phyloP scores from a whole-genome alignment of 2,888 invertebrate species.

The Magallana nippona region DNA sequence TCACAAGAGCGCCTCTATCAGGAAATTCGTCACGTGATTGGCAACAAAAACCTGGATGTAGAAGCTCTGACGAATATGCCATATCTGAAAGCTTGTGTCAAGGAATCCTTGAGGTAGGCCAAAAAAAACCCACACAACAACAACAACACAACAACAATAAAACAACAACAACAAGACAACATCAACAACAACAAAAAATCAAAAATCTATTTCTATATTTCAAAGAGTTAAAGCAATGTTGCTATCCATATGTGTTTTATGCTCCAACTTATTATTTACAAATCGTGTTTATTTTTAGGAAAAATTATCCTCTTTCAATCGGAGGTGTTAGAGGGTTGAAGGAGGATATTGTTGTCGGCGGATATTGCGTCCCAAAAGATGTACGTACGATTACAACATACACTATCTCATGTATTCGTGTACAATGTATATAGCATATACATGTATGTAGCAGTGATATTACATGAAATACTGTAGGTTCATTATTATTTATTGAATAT shows the following conservation, averaged over 20 bases:
- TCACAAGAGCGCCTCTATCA: slow-evolving; percentile 54
- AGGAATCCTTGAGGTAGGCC: slow-evolving; percentile 64
- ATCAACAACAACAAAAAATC: neutral
- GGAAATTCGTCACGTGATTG: slow-evolving; percentile 51
- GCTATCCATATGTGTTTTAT: too few species aligned
- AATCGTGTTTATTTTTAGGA: slow-evolving; percentile 37
- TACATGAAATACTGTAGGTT: too few species aligned
- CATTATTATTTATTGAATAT: too few species aligned
- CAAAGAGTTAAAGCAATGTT: too few species aligned
- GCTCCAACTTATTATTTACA: too few species aligned
- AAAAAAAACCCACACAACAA: neutral
- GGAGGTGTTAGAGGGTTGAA: slow-evolving; percentile 56
- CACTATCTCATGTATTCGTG: too few species aligned
- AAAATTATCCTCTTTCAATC: slow-evolving; percentile 54
- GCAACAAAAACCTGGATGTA: slow-evolving; percentile 46
- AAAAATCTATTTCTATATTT: neutral
- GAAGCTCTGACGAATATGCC: slow-evolving; percentile 51
- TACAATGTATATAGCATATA: too few species aligned
- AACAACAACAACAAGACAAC: neutral
- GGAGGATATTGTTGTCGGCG: slow-evolving; percentile 52
- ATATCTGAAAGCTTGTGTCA: slow-evolving; percentile 59
- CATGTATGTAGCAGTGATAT: too few species aligned
- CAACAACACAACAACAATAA: neutral
- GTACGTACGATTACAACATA: slow-evolving; percentile 46
- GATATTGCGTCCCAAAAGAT: slow-evolving; percentile 52